A percentile compares a stretch with the other conserved stretches of the same genome.
These are phyloP conservation scores for Lamellibrachia satsuma DNA, from an alignment of 2,888 invertebrate genomes.

Conservation along the genomic window DNA sequence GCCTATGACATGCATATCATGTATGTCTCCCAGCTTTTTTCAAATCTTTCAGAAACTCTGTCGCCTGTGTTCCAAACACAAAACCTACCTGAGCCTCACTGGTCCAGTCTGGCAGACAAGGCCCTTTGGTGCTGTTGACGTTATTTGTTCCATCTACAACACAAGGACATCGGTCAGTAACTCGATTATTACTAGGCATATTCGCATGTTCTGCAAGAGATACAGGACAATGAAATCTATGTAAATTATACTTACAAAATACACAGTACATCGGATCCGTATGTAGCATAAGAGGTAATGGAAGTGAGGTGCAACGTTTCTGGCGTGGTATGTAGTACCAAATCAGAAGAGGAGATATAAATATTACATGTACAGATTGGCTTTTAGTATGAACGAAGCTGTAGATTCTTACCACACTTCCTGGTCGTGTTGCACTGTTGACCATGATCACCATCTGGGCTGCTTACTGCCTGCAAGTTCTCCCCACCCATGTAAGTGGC, in stretches of 20 bases:
- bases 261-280: too few relatives aligned
- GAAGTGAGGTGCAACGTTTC: too few relatives aligned
- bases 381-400: not conserved
- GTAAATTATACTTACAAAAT: too few relatives aligned
- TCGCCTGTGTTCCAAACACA: not conserved
- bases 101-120: conserved; percentile 3
- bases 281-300: too few relatives aligned
- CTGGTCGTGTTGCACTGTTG: not conserved
- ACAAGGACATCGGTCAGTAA: not conserved
- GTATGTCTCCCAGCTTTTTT: not conserved
- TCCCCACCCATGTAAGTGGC: not conserved
- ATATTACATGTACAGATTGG: too few relatives aligned
- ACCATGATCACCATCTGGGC: not conserved
- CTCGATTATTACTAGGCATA: not conserved
- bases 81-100: not conserved
- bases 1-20: too few relatives aligned
- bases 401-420: not conserved
- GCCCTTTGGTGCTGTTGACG: not conserved
- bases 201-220: not conserved
- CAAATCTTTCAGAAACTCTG: not conserved
- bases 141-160: not conserved
- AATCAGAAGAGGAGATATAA: too few relatives aligned
- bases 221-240: not conserved
- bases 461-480: not conserved
- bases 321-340: too few relatives aligned